These are phyloP conservation scores for Protonemura montana DNA, from an alignment of 2,888 invertebrate species.

Conservation along the genomic window DNA sequence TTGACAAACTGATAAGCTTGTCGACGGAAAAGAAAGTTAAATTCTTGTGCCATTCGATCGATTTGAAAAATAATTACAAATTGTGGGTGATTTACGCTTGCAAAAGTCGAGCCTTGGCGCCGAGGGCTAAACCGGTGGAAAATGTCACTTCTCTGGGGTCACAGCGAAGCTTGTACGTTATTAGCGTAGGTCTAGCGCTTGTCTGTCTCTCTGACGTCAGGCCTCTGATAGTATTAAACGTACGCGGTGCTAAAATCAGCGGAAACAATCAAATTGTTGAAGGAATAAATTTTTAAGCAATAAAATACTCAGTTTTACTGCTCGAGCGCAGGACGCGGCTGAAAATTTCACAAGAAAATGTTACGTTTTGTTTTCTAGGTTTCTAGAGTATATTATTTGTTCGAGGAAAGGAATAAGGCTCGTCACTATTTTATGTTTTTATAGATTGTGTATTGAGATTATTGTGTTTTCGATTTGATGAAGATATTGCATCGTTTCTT, in stretches of 20 bases:
- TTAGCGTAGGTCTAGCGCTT: neutral
- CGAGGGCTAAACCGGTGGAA: no score
- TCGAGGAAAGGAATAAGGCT: neutral
- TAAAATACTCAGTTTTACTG: neutral
- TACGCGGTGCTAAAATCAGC: neutral
- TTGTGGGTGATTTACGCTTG: no score
- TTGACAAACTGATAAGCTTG: no score
- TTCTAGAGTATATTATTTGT: neutral
- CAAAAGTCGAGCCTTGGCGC: no score
- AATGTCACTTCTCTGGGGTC: no score
- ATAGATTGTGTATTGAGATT: no score
- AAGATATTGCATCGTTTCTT: no score
- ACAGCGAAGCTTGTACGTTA: neutral
- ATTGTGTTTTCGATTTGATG: no score
- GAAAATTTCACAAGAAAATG: neutral
- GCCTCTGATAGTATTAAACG: neutral
- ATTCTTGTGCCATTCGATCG: no score
- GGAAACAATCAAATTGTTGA: neutral
- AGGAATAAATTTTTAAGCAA: neutral
- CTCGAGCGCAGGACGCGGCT: neutral
- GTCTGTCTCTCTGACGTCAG: neutral
- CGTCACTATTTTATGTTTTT: no score
- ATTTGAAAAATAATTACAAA: no score
- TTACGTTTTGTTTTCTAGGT: neutral
- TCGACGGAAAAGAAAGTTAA: no score